Conservation (phyloP, 2,888 invertebrate genomes). For the Idaea straminata region DNA sequence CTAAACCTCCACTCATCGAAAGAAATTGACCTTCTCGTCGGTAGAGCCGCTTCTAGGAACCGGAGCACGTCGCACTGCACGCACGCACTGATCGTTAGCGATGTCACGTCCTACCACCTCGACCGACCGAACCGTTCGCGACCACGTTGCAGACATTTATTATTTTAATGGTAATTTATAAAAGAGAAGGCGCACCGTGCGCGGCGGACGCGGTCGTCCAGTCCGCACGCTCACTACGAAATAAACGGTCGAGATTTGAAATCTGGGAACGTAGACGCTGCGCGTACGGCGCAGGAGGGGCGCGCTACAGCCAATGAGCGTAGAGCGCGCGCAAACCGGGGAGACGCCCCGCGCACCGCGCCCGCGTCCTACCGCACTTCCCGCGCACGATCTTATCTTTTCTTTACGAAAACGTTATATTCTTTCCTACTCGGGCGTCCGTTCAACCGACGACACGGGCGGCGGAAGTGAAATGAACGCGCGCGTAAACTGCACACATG, state of each 20-base stretch:
- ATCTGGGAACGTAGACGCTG: conserved; percentile 76
- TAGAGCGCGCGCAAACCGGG: conserved; percentile 62
- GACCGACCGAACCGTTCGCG: conserved; percentile 53
- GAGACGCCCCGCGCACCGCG: conserved; percentile 39
- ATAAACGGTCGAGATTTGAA: conserved; percentile 81
- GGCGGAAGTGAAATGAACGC: conserved; percentile 76
- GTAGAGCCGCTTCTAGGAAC: conserved; percentile 42
- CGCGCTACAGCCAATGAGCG: conserved; percentile 54
- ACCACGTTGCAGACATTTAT: conserved; percentile 66
- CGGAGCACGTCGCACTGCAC: conserved; percentile 68
- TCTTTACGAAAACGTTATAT: conserved; percentile 71
- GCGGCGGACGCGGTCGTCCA: conserved; percentile 55
- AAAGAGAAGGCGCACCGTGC: conserved; percentile 48
- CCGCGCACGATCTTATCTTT: conserved; percentile 65
- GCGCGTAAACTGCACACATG: conserved; percentile 67
- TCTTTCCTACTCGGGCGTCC: conserved; percentile 70
- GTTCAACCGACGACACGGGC: conserved; percentile 61
- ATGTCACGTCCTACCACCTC: conserved; percentile 68
- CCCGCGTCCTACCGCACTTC: conserved; percentile 16
- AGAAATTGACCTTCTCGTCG: conserved; percentile 75
- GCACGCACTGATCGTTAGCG: conserved; percentile 73
- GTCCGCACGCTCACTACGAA: conserved; percentile 67
- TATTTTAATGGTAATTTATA: conserved; percentile 30
- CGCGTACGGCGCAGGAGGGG: conserved; percentile 61
- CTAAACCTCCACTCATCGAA: conserved; percentile 88